Evolutionary conservation across 2,797 vertebrate species (phyloP), one percentile per base, ranked within the genome.

Genomic region (Poecilia picta): DNA sequence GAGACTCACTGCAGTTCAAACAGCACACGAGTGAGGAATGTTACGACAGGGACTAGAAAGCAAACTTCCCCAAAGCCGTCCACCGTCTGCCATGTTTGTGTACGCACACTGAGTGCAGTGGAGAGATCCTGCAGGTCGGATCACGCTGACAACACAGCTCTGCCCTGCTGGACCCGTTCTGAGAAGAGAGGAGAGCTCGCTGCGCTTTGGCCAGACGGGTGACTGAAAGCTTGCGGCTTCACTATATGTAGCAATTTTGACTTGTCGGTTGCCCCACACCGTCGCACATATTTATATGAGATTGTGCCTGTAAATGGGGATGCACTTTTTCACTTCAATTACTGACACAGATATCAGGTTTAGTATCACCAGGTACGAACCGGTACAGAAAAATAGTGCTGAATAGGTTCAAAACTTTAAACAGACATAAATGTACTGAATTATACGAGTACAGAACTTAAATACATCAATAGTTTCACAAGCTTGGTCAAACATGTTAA

Each of bases 61-160:
- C 46, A 77, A 72, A 79, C 79, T 75, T 82, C 79, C 68, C 15
- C 5, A 59, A 76, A 78, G 23, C 12, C n/a, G 11, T 53, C 62
- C 45, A 5, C 8, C 11, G 45, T 59, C 70, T 31, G 82, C n/a
- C 72, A 53, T 25, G 70, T 49, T 75, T 28, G 46, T 78, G 28
- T 81, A 12, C 3, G 18, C 36, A n/a, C 3, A 4, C 46, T 18
- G 16, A 39, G 45, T 46, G 45, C 41, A 15, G 51, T 79, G 15
- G 15, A 33, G n/a, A 62, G 55, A 73, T 64, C 78, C 41, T 33
- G 23, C 36, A 43, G 33, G 16, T 23, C 20, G 23, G 36, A n/a
- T 51, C 73, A 72, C 28, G 47, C 59, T 77, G 51, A 66, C 36
- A 13, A 15, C 39, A 64, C 66, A 5, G 13, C 57, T 74, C 73